Evolutionary conservation across 1,140 invertebrate genomes (phyloP), one percentile per base, ranked within the genome.

Genomic region (Argopecten irradians): DNA sequence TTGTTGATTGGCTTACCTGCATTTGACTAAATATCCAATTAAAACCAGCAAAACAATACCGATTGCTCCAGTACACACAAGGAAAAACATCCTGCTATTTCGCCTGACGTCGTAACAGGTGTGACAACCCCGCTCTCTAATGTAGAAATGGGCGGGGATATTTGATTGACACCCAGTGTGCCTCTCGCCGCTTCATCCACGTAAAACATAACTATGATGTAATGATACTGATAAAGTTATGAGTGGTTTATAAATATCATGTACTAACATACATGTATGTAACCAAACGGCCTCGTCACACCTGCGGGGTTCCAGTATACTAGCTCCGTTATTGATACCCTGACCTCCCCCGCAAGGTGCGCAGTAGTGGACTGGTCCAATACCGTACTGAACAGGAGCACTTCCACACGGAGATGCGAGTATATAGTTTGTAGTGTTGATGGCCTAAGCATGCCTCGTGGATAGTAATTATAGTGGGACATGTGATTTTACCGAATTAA

Each of bases 381-480:
- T 71, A 71, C 55, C 55, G 55, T 71, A 71, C 28, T 71, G 55
- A 71, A 71, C 28, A 71, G 55, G 55, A 28, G 55, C 55, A 71
- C 55, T 71, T 71, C 55, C 55, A 28, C 22, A 71, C 55, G n/a
- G 55, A 71, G 55, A 71, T 71, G 55, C 55, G 55, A 71, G 55
- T 71, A 71, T n/a, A n/a, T 71, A 71, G 55, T 71, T 71, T 71
- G 55, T 71, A n/a, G 55, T 71, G 55, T 71, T 28, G 55, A 71
- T 71, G 55, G 55, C 28, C 22, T 71, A 71, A 71, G 55, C 55
- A 71, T 71, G 55, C 55, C 55, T 71, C 55, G 55, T 71, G 55
- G 55, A 71, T 71, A 71, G 22, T 19, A 71, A 71, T 71, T 71
- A 8, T 71, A 5, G 55, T 71, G 55, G 55, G 55, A 71, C 55